A percentile compares a stretch with the other conserved stretches of the same genome.
Conservation (phyloP, 2,888 invertebrate genomes). For the Augiades crinisus region DNA sequence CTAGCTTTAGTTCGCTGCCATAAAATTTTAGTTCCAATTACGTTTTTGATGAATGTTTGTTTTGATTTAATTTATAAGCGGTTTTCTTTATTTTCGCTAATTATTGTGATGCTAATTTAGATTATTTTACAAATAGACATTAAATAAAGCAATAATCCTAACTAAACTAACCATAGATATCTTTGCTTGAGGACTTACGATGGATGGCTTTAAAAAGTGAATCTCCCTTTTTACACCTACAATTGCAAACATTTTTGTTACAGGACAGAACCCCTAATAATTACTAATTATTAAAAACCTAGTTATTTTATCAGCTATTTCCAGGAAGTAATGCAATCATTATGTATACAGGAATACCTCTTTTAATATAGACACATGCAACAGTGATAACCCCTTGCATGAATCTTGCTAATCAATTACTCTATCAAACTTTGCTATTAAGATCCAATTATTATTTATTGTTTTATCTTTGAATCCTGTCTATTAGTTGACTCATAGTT, state of each 20-base stretch:
- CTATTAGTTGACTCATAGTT: background rate
- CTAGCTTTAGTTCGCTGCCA: conserved; percentile 17
- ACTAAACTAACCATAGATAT: no score
- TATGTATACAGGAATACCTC: conserved; percentile 6
- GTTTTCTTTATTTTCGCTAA: conserved; percentile 58
- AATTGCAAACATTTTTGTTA: no score
- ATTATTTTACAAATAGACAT: conserved; percentile 70
- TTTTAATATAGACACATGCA: conserved; percentile 1
- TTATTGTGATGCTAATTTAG: conserved; percentile 76
- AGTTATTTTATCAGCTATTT: background rate
- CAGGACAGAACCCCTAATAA: no score
- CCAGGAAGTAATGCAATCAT: conserved; percentile 6
- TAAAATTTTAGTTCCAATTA: conserved; percentile 32
- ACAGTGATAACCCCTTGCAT: conserved; percentile 1
- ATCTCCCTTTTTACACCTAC: no score
- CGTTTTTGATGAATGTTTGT: conserved; percentile 40
- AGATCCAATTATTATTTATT: conserved; percentile 2
- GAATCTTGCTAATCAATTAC: conserved; percentile 4
- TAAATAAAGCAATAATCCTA: no score
- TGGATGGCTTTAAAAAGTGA: no score
- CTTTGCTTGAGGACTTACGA: no score
- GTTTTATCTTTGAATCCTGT: background rate
- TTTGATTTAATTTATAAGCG: conserved; percentile 49
- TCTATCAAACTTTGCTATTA: background rate
- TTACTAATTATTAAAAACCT: no score